Evolutionary conservation across 2,888 invertebrate species (phyloP).

Genomic region (Drosophila subsilvestris): DNA sequence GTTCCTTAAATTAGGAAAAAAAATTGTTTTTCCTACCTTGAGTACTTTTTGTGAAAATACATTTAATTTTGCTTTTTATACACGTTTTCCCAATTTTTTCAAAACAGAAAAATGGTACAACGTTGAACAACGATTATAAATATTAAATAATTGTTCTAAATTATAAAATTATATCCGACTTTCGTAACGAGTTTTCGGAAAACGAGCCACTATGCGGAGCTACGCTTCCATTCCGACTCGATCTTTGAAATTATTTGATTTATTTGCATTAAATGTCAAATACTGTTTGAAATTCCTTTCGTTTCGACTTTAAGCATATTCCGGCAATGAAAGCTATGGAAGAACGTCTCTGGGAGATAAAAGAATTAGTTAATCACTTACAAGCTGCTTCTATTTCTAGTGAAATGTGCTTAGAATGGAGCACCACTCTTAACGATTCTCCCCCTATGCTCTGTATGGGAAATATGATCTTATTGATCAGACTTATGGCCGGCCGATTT

Average conservation of each 20-base stretch:
- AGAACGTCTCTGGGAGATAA: not conserved
- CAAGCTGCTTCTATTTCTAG: not conserved
- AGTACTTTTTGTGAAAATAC: no score
- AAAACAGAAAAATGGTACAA: no score
- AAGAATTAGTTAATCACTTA: not conserved
- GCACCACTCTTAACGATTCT: not conserved
- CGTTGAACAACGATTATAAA: no score
- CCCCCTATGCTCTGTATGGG: not conserved
- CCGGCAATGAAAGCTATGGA: not conserved
- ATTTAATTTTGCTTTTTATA: no score
- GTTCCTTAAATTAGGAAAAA: no score
- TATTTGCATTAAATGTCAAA: not conserved
- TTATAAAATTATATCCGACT: no score
- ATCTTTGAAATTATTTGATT: not conserved
- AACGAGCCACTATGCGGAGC: no score
- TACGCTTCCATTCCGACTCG: no score
- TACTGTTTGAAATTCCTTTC: not conserved
- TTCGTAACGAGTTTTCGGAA: no score
- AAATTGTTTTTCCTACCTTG: no score
- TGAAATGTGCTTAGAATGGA: not conserved
- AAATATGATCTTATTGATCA: constrained; percentile 3
- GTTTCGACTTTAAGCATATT: not conserved
- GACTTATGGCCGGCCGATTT: not conserved
- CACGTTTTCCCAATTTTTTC: no score
- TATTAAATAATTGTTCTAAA: no score